Base-by-base conservation (phyloP, 2,888 invertebrate species). In the Girardia tigrina region DNA sequence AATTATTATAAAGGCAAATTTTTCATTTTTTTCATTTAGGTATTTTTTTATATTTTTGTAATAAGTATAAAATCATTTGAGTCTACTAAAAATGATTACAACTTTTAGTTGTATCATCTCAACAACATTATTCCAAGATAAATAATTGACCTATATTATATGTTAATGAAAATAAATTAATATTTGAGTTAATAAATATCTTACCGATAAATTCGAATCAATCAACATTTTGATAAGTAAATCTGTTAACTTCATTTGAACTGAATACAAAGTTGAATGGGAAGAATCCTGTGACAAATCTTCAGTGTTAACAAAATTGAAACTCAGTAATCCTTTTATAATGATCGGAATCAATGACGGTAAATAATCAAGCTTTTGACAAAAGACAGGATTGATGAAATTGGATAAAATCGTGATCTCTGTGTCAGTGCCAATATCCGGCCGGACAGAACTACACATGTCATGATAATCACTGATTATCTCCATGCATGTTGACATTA, bases 321-420 rank as follows among this genome's bases (percentile, higher is more conserved):
- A 56, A 56, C n/a, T 56, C 23, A 56, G n/a, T 56, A 56, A 56
- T 4, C 56, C 56, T 16, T 56, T 56, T 56, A 56, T 56, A 23
- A 56, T 56, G 4, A 56, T 2, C 8, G 56, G 56, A 16, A 56
- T 56, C 23, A 56, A 56, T 56, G 56, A 56, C 23, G 56, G 56
- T 16, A 56, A n/a, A 56, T n/a, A 56, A n/a, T 56, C 56, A 23
- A 56, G 56, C 4, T 56, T 56, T 56, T 56, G 56, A 56, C 56
- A 56, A n/a, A 20, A 56, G 2, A 56, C 56, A 16, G 56, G 56
- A 56, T 56, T 56, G n/a, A 56, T 56, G 23, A 56, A 56, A 56
- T 56, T 56, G 8, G 56, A 4, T 56, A 56, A 56, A 2, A 56
- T 56, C 2, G n/a, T 2, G 23, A 56, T 56, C 23, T 56, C 56